Conservation (phyloP, 1,140 invertebrate genomes). For the Muscidifurax raptorellus region DNA sequence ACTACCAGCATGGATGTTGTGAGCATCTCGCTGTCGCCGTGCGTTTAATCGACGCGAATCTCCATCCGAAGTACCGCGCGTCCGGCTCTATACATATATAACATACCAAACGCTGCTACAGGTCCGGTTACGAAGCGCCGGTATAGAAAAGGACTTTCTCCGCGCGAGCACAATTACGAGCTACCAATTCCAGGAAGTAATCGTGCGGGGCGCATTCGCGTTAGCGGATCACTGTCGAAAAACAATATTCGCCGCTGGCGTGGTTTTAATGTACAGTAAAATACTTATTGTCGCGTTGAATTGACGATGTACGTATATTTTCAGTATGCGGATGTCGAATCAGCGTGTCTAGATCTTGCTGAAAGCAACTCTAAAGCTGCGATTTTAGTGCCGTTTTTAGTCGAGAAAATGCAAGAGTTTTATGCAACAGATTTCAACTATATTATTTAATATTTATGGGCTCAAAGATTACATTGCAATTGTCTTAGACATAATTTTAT, state of each 20-base stretch:
- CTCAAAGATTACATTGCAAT: not conserved
- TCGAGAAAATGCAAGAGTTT: not conserved
- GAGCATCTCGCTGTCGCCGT: not conserved
- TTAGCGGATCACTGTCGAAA: slow-evolving; percentile 16
- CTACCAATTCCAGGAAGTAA: slow-evolving; percentile 56
- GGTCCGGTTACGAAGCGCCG: not conserved
- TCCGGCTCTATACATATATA: not conserved
- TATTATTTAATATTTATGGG: not conserved
- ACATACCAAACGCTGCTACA: not conserved
- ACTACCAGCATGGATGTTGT: not conserved
- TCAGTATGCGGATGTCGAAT: not conserved
- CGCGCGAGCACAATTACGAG: slow-evolving; percentile 57
- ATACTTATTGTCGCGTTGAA: slow-evolving; percentile 2
- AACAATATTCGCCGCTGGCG: slow-evolving; percentile 21
- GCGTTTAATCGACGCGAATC: slow-evolving; percentile 25
- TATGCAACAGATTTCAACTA: not conserved
- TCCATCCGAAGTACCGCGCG: slow-evolving; percentile 9
- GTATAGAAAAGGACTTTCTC: slow-evolving; percentile 12
- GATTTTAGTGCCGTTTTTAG: not conserved
- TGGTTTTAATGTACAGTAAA: not conserved
- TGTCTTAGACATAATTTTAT: not conserved
- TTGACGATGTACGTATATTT: not conserved
- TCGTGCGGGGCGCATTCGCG: slow-evolving; percentile 22
- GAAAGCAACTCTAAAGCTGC: not conserved
- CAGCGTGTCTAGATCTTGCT: not conserved